phyloP scores from a whole-genome alignment of 1,140 invertebrate species.

The Pemphigus obesinymphae region DNA sequence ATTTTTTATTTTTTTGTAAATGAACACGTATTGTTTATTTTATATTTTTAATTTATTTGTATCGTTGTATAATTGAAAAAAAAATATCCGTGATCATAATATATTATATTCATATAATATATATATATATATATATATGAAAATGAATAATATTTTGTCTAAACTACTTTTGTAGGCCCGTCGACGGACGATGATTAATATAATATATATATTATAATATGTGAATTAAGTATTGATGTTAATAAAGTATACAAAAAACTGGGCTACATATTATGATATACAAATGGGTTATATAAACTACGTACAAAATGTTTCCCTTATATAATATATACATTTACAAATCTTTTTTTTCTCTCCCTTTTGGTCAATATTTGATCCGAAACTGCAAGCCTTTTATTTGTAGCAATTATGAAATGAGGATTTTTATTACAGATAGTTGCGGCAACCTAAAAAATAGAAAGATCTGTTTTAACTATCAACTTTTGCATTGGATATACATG shows the following conservation, averaged over 20 bases:
- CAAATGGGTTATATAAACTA: neutral
- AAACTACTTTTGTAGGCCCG: neutral
- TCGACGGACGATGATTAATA: neutral
- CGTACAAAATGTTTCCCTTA: neutral
- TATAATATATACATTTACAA: too few relatives aligned
- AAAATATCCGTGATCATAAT: neutral
- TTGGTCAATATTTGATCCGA: too few relatives aligned
- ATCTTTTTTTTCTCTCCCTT: too few relatives aligned
- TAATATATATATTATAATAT: constrained; percentile 3
- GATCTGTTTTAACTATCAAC: too few relatives aligned
- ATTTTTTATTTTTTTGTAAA: neutral
- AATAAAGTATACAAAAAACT: constrained; percentile 21
- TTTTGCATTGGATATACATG: too few relatives aligned
- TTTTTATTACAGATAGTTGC: too few relatives aligned
- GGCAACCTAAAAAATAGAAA: too few relatives aligned
- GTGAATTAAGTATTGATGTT: constrained; percentile 28
- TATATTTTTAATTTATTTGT: neutral
- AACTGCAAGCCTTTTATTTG: too few relatives aligned
- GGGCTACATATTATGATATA: neutral
- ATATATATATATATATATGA: neutral
- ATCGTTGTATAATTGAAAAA: constrained; percentile 1
- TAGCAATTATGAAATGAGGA: too few relatives aligned
- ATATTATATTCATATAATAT: too few relatives aligned
- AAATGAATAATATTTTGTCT: neutral
- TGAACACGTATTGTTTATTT: neutral